These are phyloP conservation scores for Globia sparganii DNA, from an alignment of 2,888 invertebrate genomes.

Conservation along the genomic window DNA sequence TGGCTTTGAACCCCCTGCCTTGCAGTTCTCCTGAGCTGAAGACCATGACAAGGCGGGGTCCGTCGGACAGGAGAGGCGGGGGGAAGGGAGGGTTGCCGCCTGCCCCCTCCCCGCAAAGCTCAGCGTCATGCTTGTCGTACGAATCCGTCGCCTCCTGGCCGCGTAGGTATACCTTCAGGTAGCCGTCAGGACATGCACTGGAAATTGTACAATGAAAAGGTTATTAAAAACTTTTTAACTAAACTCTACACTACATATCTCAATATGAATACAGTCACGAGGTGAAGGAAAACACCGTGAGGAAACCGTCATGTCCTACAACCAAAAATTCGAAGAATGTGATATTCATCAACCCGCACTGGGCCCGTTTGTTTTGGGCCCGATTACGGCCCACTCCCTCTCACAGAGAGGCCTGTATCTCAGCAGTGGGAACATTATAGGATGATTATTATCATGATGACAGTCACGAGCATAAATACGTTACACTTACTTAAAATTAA, in stretches of 20 bases:
- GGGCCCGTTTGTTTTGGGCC: too few relatives aligned
- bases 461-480: background rate
- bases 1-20: slow-evolving; percentile 97
- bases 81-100: slow-evolving; percentile 90
- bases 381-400: too few relatives aligned
- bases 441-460: too few relatives aligned
- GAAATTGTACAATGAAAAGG: background rate
- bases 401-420: too few relatives aligned
- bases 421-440: too few relatives aligned
- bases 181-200: slow-evolving; percentile 94
- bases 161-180: slow-evolving; percentile 96
- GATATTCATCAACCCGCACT: too few relatives aligned
- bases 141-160: slow-evolving; percentile 98
- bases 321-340: too few relatives aligned
- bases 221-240: background rate
- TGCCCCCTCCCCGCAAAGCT: slow-evolving; percentile 95
- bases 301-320: too few relatives aligned
- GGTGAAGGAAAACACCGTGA: too few relatives aligned
- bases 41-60: slow-evolving; percentile 97
- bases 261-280: background rate
- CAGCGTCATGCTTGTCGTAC: slow-evolving; percentile 98
- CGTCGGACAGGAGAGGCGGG: slow-evolving; percentile 96
- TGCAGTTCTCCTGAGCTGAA: slow-evolving; percentile 98
- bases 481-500: background rate
- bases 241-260: background rate